Base-by-base conservation (phyloP, 2,888 invertebrate genomes). In the Heliconius ethilla region DNA sequence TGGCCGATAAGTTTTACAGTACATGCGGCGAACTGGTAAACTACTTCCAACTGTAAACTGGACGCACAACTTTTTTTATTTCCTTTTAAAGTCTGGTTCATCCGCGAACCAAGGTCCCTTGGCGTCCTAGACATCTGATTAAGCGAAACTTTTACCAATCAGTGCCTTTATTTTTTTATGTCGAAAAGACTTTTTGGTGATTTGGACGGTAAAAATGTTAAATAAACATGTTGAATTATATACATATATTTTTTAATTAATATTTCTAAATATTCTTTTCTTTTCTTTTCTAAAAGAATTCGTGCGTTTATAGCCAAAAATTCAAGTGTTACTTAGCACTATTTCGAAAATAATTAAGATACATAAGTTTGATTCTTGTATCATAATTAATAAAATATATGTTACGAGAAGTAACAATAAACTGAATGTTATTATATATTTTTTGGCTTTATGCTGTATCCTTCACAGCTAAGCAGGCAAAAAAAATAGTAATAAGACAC, bases 1-100 rank as follows among this genome's bases (percentile, higher is more conserved):
- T 27, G 51, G 37, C 27, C 51, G 73, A 78, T 76, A 76, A 76
- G 55, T 73, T 79, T 66, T 74, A 73, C 63, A 76, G 70, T 78
- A 69, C 18, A 67, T 75, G 51, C 51, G 59, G 66, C 77, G 72
- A 77, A 73, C 73, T 29, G n/a, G 75, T 77, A 79, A 59, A 73
- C 75, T 69, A 66, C 70, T 63, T 45, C 37, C 72, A 77, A 65
- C 75, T 70, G 78, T 82, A 83, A 84, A 86, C 85, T 85, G 86
- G 88, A 86, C 87, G 81, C 81, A 84, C 80, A 82, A 84, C 85
- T 85, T 82, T 81, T 75, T 80, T 78, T 78, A 76, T 78, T 66
- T 78, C 75, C 78, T 80, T 82, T 82, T 78, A 78, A 75, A 79
- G 78, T 76, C 75, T 79, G 77, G 76, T 79, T 75, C 79, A 81